These are phyloP conservation scores for Chascanopsetta lugubris DNA, from an alignment of 2,113 vertebrate genomes.

Conservation along the genomic window DNA sequence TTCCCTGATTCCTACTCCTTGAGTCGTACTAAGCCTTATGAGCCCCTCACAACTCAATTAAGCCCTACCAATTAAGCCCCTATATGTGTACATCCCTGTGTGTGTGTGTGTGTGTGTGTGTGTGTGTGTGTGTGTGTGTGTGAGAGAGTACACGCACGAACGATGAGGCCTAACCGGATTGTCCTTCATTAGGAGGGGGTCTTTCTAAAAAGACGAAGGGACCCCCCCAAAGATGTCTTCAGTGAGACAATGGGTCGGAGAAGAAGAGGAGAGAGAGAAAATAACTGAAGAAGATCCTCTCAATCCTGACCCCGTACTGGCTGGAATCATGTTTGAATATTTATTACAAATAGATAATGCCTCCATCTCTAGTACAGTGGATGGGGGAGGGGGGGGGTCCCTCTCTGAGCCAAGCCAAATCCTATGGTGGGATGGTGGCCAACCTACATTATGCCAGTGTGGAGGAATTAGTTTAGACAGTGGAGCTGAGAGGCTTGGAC, in stretches of 20 bases:
- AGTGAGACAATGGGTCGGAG: slow-evolving; percentile 72
- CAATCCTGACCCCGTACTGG: slow-evolving; percentile 81
- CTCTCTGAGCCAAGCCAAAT: slow-evolving; percentile 78
- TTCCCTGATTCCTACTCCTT: slow-evolving; percentile 72
- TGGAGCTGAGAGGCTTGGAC: slow-evolving; percentile 74
- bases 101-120: slow-evolving; percentile 14
- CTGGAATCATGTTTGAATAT: slow-evolving; percentile 74
- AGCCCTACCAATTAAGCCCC: slow-evolving; percentile 75
- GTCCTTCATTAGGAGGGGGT: slow-evolving; percentile 80
- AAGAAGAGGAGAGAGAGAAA: slow-evolving; percentile 63
- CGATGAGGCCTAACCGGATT: slow-evolving; percentile 80
- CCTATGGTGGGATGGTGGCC: slow-evolving; percentile 82
- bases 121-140: slow-evolving; percentile 11
- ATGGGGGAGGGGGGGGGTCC: slow-evolving; percentile 60
- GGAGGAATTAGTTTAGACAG: slow-evolving; percentile 80
- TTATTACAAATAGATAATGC: slow-evolving; percentile 83
- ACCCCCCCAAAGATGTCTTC: slow-evolving; percentile 78
- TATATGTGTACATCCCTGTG: slow-evolving; percentile 42
- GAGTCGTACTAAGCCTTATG: slow-evolving; percentile 77
- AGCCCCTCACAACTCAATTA: slow-evolving; percentile 80
- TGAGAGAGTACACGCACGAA: not conserved
- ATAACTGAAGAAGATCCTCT: slow-evolving; percentile 69
- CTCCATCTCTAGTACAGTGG: slow-evolving; percentile 64
- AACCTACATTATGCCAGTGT: slow-evolving; percentile 79
- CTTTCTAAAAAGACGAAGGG: slow-evolving; percentile 70